Evolutionary conservation across 2,113 vertebrate genomes (phyloP).

Genomic region (Podocnemis expansa): DNA sequence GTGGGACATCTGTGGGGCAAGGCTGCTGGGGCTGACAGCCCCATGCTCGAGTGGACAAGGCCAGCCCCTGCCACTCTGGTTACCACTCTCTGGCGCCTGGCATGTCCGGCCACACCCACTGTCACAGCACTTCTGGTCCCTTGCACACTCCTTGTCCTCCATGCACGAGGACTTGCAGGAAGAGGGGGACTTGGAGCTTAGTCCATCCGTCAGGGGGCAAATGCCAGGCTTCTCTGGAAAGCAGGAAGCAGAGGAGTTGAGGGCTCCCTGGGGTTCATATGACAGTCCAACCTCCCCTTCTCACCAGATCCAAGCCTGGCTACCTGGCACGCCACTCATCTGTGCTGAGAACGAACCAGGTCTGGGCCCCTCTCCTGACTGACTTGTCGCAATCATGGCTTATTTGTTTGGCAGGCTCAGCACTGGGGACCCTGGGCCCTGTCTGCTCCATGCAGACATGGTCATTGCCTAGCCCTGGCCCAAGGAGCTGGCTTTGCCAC

Average conservation of each 20-base stretch:
- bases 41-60: too few species aligned
- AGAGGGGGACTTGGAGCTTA: accelerated
- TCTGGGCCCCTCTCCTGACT: too few species aligned
- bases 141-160: constrained; percentile 17
- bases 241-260: neutral
- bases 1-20: too few species aligned
- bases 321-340: neutral
- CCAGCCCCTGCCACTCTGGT: neutral
- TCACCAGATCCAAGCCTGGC: neutral
- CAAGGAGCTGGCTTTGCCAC: too few species aligned
- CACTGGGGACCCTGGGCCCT: neutral
- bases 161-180: neutral
- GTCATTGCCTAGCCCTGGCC: too few species aligned
- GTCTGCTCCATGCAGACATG: neutral
- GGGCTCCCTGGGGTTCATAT: accelerated
- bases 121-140: constrained; percentile 41
- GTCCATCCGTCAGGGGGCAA: neutral
- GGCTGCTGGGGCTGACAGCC: too few species aligned
- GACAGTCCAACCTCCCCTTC: neutral
- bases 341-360: neutral
- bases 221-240: constrained; percentile 49
- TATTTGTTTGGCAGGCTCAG: neutral
- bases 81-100: neutral
- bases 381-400: too few species aligned
- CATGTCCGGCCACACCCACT: constrained; percentile 32